Percentiles rank a stretch among this genome's conserved stretches.
Evolutionary conservation across 2,797 vertebrate species (phyloP).

Genomic region (Microctenopoma stevenorrisi): DNA sequence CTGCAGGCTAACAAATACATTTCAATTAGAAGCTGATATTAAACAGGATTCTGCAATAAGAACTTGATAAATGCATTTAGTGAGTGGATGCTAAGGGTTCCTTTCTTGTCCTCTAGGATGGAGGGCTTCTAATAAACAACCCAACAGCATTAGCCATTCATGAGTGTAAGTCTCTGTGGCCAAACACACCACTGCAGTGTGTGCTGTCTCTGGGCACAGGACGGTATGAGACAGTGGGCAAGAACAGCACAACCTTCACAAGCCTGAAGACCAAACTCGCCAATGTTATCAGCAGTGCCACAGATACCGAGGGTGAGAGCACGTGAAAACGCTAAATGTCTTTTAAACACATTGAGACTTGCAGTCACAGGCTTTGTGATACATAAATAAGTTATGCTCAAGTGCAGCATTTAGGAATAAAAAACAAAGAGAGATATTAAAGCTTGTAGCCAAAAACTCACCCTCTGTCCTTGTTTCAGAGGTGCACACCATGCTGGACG

Average conservation of each 20-base stretch:
- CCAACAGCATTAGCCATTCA: constrained; percentile 94
- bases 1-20: constrained; percentile 34
- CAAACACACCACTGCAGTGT: constrained; percentile 91
- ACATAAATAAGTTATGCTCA: not conserved
- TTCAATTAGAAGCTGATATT: constrained; percentile 13
- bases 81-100: constrained; percentile 2
- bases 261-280: constrained; percentile 94
- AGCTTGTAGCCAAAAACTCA: not conserved
- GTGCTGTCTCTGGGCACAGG: constrained; percentile 95
- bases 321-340: not conserved
- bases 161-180: constrained; percentile 96
- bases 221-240: constrained; percentile 85
- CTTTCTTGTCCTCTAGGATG: constrained; percentile 84
- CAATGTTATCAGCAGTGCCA: constrained; percentile 96
- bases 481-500: constrained; percentile 96
- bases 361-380: not conserved
- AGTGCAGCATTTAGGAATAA: not conserved
- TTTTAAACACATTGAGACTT: not conserved
- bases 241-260: constrained; percentile 85
- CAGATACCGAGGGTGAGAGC: constrained; percentile 93
- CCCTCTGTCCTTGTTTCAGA: constrained; percentile 78
- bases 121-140: constrained; percentile 96
- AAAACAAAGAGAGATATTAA: not conserved
- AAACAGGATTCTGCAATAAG: not conserved
- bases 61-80: not conserved